Base-by-base conservation (phyloP, 2,797 vertebrate species). In the Ceryle rudis region DNA sequence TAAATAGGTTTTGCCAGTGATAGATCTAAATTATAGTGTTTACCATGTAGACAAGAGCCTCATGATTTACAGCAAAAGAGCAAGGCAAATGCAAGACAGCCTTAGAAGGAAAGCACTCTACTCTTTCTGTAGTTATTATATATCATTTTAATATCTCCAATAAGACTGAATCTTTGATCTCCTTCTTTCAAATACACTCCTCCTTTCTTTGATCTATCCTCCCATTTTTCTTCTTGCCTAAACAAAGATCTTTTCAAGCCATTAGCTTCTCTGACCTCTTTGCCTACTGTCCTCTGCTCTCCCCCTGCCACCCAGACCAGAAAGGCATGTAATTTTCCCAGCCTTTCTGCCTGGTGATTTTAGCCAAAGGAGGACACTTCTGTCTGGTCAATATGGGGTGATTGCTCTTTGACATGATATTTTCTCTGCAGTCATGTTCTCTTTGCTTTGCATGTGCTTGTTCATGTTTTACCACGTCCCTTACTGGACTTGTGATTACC, bases 31-130 rank as follows among this genome's bases (percentile, higher is more conserved):
- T 83, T 81, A 58, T 6, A 41, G 55, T 31, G 23, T 85, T 93
- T 77, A 62, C 28, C 28, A 8, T 70, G 29, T 71, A 62, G 78
- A 78, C 19, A 61, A 93, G 89, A 41, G 49, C 47, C n/a, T 81
- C 74, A 11, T 96, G 57, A 90, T 92, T 97, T 89, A 85, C 44
- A 61, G 41, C 39, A 74, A 64, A 89, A 86, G 80, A 54, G 7
- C 35, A 72, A 93, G 78, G 62, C 72, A 70, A 86, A 46, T 81
- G 73, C 46, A 86, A 73, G 81, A 82, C 26, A 74, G 11, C 44
- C 57, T 93, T 62, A 66, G 39, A 83, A 81, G 67, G 81, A 93
- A 77, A 89, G 42, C 6, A 25, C 61, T 84, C 41, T 65, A 49
- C 42, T 66, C 26, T 41, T 41, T 51, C 57, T 47, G 71, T 28